Conservation (phyloP, 2,888 invertebrate species). For the Bellardia bayeri region DNA sequence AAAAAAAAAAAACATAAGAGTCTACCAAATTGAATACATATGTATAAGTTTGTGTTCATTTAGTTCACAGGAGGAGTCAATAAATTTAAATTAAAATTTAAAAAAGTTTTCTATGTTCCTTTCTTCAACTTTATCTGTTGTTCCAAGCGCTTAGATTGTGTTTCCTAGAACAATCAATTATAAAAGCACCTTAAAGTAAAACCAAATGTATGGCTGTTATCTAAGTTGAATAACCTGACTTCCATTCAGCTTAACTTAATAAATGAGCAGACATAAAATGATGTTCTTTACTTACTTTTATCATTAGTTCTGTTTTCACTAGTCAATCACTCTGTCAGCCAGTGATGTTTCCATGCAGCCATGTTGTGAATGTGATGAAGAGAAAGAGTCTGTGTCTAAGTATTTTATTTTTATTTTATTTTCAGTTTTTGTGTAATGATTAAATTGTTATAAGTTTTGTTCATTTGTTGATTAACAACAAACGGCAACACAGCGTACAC, state of each 20-base stretch:
- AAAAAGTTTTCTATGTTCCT: no score
- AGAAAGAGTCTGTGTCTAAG: background rate
- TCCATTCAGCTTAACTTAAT: background rate
- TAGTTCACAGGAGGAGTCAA: no score
- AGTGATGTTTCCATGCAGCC: background rate
- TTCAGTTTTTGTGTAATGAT: constrained; percentile 1
- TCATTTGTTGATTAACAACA: constrained; percentile 40
- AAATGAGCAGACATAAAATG: background rate
- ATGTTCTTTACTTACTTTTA: background rate
- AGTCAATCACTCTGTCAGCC: background rate
- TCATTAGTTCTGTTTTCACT: background rate
- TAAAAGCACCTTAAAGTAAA: no score
- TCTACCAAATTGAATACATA: no score
- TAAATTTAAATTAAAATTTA: no score
- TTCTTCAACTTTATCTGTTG: no score
- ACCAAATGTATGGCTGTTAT: no score
- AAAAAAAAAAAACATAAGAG: no score
- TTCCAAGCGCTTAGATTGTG: no score
- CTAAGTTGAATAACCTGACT: background rate
- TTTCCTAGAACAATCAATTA: no score
- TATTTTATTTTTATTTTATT: background rate
- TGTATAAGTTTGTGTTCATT: no score
- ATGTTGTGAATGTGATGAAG: background rate
- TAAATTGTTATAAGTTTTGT: constrained; percentile 33
- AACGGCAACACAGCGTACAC: background rate